Conservation (phyloP, 2,797 vertebrate genomes). For the Salmo trutta region DNA sequence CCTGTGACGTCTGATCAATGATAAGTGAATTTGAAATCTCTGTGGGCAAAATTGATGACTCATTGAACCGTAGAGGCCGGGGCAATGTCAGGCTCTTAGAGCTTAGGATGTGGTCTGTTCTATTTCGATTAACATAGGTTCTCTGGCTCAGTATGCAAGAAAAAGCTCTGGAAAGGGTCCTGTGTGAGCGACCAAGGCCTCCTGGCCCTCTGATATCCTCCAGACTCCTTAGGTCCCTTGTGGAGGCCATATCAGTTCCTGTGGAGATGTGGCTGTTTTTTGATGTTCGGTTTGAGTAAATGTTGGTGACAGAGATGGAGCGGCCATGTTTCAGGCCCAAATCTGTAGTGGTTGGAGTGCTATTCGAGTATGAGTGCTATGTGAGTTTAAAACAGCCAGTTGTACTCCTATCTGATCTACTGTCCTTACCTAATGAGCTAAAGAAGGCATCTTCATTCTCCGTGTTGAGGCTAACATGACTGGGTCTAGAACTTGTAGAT, state of each 20-base stretch:
- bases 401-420: constrained; percentile 6
- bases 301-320: constrained; percentile 39
- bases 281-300: constrained; percentile 37
- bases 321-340: constrained; percentile 14
- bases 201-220: constrained; percentile 50
- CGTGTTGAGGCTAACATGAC: constrained; percentile 1
- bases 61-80: constrained; percentile 59
- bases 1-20: constrained; percentile 45
- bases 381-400: constrained; percentile 6
- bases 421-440: constrained; percentile 2
- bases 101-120: constrained; percentile 68
- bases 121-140: constrained; percentile 76
- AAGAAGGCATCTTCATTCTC: constrained; percentile 22
- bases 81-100: constrained; percentile 73
- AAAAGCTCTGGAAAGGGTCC: constrained; percentile 78
- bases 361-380: neutral
- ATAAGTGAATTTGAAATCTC: constrained; percentile 50
- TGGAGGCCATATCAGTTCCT: constrained; percentile 66
- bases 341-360: neutral
- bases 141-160: constrained; percentile 66
- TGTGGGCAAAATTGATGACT: constrained; percentile 19
- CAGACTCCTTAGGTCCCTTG: constrained; percentile 22
- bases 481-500: neutral
- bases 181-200: constrained; percentile 66
- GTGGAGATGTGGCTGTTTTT: constrained; percentile 38